Base-by-base conservation (phyloP, 2,888 invertebrate species). In the Euspilapteryx auroguttella region DNA sequence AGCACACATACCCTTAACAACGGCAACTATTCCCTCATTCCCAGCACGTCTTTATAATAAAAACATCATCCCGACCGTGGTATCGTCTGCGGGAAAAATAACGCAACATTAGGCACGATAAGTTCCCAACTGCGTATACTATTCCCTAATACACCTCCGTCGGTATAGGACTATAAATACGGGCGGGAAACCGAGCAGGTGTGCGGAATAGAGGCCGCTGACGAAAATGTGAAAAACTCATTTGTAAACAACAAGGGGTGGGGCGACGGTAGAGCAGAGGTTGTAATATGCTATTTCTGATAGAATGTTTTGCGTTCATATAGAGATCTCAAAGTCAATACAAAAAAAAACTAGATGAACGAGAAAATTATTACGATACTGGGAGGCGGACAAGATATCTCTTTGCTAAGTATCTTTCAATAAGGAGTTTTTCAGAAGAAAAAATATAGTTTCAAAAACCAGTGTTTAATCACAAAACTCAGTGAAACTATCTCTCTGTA, bases 181-280 rank as follows among this genome's bases (percentile, higher is more conserved):
- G 35, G 34, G 33, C 37, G 8, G 21, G n/a, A 21, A 27, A 40
- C 45, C 47, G 47, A n/a, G 55, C 71, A 69, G 68, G 68, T 71
- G 69, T 50, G 55, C 49, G 54, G 56, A 55, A 57, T 52, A 37
- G 38, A 49, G 48, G 49, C 50, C 48, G 47, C 49, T 49, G 51
- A 48, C 48, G 54, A 45, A 49, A 49, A 56, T 51, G 57, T 55
- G 59, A 69, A 66, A 69, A 68, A 66, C 66, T 66, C 64, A 61
- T 68, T 64, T 61, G 62, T 58, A 57, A 62, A 65, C 65, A 66
- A 65, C 59, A 62, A 63, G 61, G 59, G 58, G 51, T n/a, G n/a
- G n/a, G n/a, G n/a, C n/a, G n/a, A n/a, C n/a, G n/a, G n/a, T n/a
- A n/a, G n/a, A n/a, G n/a, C n/a, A n/a, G n/a, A n/a, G n/a, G n/a